Evolutionary conservation across 2,113 vertebrate genomes (phyloP).

Genomic region (Phainopepla nitens): DNA sequence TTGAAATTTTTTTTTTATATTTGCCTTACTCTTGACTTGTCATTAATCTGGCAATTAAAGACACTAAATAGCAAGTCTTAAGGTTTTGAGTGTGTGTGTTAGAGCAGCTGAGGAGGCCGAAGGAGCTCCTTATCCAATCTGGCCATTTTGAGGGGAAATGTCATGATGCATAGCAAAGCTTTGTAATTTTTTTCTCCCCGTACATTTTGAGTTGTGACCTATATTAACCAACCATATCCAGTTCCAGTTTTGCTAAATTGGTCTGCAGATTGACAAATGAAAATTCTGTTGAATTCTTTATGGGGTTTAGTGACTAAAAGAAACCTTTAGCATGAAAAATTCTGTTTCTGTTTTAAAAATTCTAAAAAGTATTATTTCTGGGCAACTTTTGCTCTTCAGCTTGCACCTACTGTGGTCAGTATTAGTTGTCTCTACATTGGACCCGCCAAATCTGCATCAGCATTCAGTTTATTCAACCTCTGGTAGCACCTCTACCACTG

Average conservation of each 20-base stretch:
- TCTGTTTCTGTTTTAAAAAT: not conserved
- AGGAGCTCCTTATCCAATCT: not conserved
- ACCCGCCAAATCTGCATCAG: fast-evolving
- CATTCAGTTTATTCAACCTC: not conserved
- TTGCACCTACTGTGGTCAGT: not conserved
- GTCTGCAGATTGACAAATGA: not conserved
- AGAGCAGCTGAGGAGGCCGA: not conserved
- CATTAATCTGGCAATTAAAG: not conserved
- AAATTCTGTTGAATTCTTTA: not conserved
- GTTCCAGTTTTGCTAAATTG: not conserved
- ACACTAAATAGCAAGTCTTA: fast-evolving
- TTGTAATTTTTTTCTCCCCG: not conserved
- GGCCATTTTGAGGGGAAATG: fast-evolving
- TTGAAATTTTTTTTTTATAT: not conserved
- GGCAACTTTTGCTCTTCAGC: not conserved
- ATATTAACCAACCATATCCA: not conserved
- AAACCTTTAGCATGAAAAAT: not conserved
- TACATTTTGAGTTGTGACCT: not conserved
- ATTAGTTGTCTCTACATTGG: not conserved
- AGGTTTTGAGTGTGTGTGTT: not conserved
- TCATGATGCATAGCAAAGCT: not conserved
- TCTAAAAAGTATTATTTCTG: not conserved
- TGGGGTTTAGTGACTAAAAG: not conserved
- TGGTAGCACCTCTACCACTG: not conserved
- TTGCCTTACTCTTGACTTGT: not conserved